These are phyloP conservation scores for Syrrhaptes paradoxus DNA, from an alignment of 2,113 vertebrate species.

Conservation along the genomic window DNA sequence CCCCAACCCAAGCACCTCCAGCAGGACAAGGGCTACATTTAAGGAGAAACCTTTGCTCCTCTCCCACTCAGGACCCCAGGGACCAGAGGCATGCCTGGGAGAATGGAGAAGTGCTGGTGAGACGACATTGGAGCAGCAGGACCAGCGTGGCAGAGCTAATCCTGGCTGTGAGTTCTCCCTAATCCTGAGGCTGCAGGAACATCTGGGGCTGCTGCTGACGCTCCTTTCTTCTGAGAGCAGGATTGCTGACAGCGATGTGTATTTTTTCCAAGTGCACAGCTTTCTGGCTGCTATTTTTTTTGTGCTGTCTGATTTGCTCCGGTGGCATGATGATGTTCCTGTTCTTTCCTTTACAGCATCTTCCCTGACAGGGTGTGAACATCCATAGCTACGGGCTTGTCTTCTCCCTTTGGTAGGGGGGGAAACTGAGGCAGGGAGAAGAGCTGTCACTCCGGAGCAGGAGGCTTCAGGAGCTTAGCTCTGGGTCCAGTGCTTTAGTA, in stretches of 20 bases:
- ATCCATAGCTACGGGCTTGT: background rate
- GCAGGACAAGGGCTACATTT: background rate
- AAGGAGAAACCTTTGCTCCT: background rate
- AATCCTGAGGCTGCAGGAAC: background rate
- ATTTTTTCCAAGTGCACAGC: background rate
- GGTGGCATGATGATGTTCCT: background rate
- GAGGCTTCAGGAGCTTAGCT: background rate
- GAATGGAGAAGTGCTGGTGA: background rate
- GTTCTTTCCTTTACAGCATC: background rate
- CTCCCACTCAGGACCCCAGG: background rate
- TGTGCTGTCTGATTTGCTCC: background rate
- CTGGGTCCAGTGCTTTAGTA: background rate
- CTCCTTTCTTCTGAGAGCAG: background rate
- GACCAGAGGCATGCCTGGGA: background rate
- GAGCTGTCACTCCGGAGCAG: background rate
- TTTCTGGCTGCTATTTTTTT: slow-evolving; percentile 41
- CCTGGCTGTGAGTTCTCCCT: background rate
- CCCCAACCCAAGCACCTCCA: background rate
- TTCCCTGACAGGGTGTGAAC: background rate
- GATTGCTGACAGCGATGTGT: background rate
- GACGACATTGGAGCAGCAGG: background rate
- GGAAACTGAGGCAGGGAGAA: slow-evolving; percentile 25
- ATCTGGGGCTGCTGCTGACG: slow-evolving; percentile 20
- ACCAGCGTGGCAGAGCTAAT: background rate
- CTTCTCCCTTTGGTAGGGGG: background rate